Percentiles rank a stretch among this genome's conserved stretches.
These are phyloP conservation scores for Caenorhabditis macrosperma DNA, from an alignment of 2,888 invertebrate species.

Conservation along the genomic window DNA sequence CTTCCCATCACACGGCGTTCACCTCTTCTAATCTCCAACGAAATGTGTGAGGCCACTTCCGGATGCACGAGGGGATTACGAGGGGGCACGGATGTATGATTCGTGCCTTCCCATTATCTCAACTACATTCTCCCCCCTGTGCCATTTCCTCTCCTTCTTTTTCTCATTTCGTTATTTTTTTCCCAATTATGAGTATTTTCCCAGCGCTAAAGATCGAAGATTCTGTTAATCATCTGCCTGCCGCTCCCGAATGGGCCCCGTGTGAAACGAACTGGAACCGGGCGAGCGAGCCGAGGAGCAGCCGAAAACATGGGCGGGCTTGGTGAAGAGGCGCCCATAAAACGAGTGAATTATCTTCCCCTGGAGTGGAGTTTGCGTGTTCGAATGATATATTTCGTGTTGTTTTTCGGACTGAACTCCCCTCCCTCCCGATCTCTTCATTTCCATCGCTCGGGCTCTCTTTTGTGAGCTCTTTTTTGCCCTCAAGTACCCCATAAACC, in stretches of 20 bases:
- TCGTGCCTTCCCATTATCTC: background rate
- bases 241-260: background rate
- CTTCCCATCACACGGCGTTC: background rate
- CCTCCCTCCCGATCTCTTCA: background rate
- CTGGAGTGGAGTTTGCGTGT: background rate
- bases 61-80: background rate
- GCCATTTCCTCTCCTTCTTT: background rate
- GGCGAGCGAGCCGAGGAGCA: background rate
- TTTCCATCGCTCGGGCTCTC: too few species aligned
- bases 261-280: slow-evolving; percentile 11
- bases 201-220: background rate
- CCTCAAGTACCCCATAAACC: background rate
- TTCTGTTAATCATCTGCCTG: background rate
- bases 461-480: too few species aligned
- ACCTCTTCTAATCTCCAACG: background rate
- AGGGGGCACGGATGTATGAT: background rate
- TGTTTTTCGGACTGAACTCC: background rate
- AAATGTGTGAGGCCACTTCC: background rate
- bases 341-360: slow-evolving; percentile 5
- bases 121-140: background rate
- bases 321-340: background rate
- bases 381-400: background rate
- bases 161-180: background rate
- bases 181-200: background rate
- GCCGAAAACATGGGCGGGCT: background rate